Evolutionary conservation across 2,888 invertebrate species (phyloP).

Genomic region (Latheticus oryzae): DNA sequence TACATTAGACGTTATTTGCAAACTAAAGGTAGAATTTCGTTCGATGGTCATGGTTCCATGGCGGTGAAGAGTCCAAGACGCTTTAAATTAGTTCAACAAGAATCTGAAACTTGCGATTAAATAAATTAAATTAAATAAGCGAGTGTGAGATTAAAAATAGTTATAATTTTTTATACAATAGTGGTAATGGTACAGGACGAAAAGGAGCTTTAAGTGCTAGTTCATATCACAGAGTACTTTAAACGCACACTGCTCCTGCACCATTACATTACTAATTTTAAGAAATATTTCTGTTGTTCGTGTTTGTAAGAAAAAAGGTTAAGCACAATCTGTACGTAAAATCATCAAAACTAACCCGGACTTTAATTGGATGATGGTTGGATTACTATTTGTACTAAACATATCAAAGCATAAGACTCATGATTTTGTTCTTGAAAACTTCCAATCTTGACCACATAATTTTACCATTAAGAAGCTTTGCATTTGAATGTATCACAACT

Average conservation of each 20-base stretch:
- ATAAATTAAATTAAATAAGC: slow-evolving; percentile 6
- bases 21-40: slow-evolving; percentile 79
- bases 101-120: slow-evolving; percentile 91
- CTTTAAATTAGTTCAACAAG: slow-evolving; percentile 90
- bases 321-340: slow-evolving; percentile 29
- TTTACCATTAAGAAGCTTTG: slow-evolving; percentile 33
- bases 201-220: slow-evolving; percentile 7
- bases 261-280: slow-evolving; percentile 18
- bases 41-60: slow-evolving; percentile 83
- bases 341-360: slow-evolving; percentile 12
- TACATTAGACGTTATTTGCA: slow-evolving; percentile 86
- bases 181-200: slow-evolving; percentile 18
- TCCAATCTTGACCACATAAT: slow-evolving; percentile 15
- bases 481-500: slow-evolving; percentile 32
- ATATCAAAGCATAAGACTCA: slow-evolving; percentile 37
- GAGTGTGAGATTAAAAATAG: slow-evolving; percentile 21
- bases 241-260: slow-evolving; percentile 20
- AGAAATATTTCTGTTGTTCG: slow-evolving; percentile 25
- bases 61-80: slow-evolving; percentile 87
- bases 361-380: too few species aligned
- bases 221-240: not conserved
- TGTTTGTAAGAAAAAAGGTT: slow-evolving; percentile 22
- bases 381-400: slow-evolving; percentile 29
- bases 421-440: slow-evolving; percentile 14
- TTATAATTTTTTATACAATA: slow-evolving; percentile 17